Evolutionary conservation across 2,113 vertebrate species (phyloP).

Genomic region (Arvicanthis niloticus): DNA sequence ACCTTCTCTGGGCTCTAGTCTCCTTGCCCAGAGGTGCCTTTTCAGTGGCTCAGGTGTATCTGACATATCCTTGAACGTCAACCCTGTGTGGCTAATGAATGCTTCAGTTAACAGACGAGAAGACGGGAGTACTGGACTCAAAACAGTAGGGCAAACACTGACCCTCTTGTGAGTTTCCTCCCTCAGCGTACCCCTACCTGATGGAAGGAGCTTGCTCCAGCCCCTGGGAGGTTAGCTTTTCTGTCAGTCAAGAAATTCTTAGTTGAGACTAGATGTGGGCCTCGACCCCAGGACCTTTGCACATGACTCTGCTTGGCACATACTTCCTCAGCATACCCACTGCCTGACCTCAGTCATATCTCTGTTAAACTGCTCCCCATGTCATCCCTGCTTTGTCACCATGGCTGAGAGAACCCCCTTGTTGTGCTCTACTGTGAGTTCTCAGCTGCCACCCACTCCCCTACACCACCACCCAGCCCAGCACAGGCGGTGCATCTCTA

Average conservation of each 20-base stretch:
- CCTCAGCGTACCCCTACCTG: not conserved
- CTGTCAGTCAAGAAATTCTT: not conserved
- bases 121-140: not conserved
- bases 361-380: not conserved
- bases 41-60: not conserved
- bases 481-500: not conserved
- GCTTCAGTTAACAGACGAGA: not conserved
- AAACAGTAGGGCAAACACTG: not conserved
- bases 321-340: not conserved
- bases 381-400: not conserved
- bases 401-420: not conserved
- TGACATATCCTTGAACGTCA: not conserved
- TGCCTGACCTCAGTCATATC: not conserved
- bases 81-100: not conserved
- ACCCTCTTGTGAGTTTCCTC: not conserved
- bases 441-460: not conserved
- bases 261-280: not conserved
- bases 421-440: not conserved
- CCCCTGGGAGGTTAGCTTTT: not conserved
- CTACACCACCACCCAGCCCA: accelerated
- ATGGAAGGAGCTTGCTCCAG: not conserved
- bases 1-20: not conserved
- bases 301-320: not conserved
- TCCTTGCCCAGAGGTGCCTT: not conserved
- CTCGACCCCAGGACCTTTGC: slow-evolving; percentile 57